Evolutionary conservation across 1,140 invertebrate genomes (phyloP).

Genomic region (Pseudomyrmex gracilis): DNA sequence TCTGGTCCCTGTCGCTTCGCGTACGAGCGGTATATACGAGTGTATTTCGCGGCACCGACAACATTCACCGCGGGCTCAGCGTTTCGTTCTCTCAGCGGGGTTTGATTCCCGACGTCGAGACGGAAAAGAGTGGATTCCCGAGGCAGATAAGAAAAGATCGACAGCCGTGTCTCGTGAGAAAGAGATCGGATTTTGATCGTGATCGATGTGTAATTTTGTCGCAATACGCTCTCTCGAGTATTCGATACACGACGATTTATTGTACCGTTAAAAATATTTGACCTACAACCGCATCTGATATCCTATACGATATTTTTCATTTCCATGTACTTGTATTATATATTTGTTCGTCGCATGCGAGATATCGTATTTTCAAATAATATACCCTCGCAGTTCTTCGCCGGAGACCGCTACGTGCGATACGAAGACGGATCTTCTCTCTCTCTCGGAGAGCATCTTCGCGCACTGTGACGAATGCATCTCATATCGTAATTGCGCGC

Average conservation of each 20-base stretch:
- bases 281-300: not conserved
- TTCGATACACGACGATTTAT: not conserved
- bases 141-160: slow-evolving; percentile 58
- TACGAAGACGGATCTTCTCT: not conserved
- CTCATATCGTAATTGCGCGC: slow-evolving; percentile 26
- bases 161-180: slow-evolving; percentile 15
- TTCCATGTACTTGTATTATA: slow-evolving; percentile 27
- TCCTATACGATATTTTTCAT: not conserved
- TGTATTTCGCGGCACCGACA: slow-evolving; percentile 67
- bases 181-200: slow-evolving; percentile 24
- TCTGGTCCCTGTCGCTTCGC: slow-evolving; percentile 34
- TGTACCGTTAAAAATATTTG: not conserved
- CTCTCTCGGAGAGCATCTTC: not conserved
- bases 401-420: not conserved
- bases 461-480: slow-evolving; percentile 30
- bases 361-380: not conserved
- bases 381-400: not conserved
- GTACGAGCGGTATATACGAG: slow-evolving; percentile 52
- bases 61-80: slow-evolving; percentile 17
- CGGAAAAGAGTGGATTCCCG: slow-evolving; percentile 21
- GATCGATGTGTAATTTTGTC: not conserved
- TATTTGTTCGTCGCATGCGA: not conserved
- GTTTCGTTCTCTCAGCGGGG: slow-evolving; percentile 5
- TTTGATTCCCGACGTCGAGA: slow-evolving; percentile 38
- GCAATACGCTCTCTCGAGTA: not conserved